Percentiles rank a stretch among this genome's conserved stretches.
Conservation (phyloP, 2,888 invertebrate species). For the Drosophila quinaria region DNA sequence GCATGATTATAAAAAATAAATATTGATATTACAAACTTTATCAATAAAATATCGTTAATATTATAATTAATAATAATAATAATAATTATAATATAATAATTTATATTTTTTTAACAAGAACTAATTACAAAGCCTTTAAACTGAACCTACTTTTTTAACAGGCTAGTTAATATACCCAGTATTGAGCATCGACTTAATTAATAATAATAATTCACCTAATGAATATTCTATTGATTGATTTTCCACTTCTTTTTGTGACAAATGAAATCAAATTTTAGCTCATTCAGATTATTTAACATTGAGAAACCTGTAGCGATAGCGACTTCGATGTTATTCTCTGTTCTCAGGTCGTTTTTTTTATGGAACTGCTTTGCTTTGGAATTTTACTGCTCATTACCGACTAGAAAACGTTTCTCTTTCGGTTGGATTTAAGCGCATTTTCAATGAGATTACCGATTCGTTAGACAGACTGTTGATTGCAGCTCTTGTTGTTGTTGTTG, state of each 20-base stretch:
- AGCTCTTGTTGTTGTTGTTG: slow-evolving; percentile 18
- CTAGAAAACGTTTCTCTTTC: slow-evolving; percentile 15
- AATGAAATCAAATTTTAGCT: slow-evolving; percentile 17
- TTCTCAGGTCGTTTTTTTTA: slow-evolving; percentile 6
- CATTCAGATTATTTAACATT: slow-evolving; percentile 2
- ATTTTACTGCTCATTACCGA: slow-evolving; percentile 14
- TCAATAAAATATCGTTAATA: too few species aligned
- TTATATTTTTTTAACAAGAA: too few species aligned
- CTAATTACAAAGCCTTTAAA: too few species aligned
- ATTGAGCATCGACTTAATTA: background rate
- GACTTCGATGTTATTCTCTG: background rate
- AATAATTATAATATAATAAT: too few species aligned
- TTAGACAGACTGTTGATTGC: slow-evolving; percentile 33
- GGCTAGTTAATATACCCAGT: background rate
- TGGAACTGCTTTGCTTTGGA: slow-evolving; percentile 24
- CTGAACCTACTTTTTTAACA: background rate
- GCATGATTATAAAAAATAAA: too few species aligned
- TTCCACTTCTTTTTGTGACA: slow-evolving; percentile 18
- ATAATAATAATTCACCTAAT: slow-evolving; percentile 15
- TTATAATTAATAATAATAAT: too few species aligned
- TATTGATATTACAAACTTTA: too few species aligned
- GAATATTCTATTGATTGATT: slow-evolving; percentile 40
- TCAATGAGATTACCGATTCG: slow-evolving; percentile 34
- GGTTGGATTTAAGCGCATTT: slow-evolving; percentile 39
- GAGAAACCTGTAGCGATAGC: slow-evolving; percentile 9